Evolutionary conservation across 2,888 invertebrate species (phyloP).

Genomic region (Lithophane socia): DNA sequence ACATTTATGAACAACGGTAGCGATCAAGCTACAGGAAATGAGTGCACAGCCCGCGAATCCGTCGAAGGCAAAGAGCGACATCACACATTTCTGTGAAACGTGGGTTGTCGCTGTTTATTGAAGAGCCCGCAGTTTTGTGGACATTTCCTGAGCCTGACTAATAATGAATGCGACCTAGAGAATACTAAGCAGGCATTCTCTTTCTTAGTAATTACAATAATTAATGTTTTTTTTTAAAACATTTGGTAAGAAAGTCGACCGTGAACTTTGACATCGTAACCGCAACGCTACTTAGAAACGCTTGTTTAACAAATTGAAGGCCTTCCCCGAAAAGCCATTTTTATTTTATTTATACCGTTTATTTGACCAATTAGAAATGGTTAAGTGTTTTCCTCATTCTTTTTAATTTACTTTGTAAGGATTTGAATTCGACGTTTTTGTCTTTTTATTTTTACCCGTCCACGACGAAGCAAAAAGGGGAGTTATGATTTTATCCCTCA

Average conservation of each 20-base stretch:
- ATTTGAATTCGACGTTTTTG: background rate
- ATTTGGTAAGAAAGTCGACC: slow-evolving; percentile 37
- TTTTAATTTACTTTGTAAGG: background rate
- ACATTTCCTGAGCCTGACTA: slow-evolving; percentile 6
- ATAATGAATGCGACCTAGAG: slow-evolving; percentile 22
- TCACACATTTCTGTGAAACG: slow-evolving; percentile 1
- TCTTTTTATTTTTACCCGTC: too few species aligned
- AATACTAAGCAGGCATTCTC: slow-evolving; percentile 40
- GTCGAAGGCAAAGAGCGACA: background rate
- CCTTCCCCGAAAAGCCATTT: slow-evolving; percentile 14
- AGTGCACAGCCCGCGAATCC: background rate
- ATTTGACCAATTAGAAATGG: slow-evolving; percentile 10
- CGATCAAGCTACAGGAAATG: background rate
- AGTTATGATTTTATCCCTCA: too few species aligned
- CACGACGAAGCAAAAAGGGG: too few species aligned
- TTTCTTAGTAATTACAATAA: slow-evolving; percentile 29
- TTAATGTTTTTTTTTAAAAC: slow-evolving; percentile 20
- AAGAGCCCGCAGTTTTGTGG: background rate
- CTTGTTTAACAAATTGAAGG: slow-evolving; percentile 33
- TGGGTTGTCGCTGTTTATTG: background rate
- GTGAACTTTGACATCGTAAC: slow-evolving; percentile 29
- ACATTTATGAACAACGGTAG: background rate
- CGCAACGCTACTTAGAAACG: slow-evolving; percentile 23
- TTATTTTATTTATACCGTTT: slow-evolving; percentile 15
- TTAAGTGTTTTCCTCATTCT: slow-evolving; percentile 21